Conservation (phyloP, 1,140 invertebrate genomes). For the Plodia interpunctella region DNA sequence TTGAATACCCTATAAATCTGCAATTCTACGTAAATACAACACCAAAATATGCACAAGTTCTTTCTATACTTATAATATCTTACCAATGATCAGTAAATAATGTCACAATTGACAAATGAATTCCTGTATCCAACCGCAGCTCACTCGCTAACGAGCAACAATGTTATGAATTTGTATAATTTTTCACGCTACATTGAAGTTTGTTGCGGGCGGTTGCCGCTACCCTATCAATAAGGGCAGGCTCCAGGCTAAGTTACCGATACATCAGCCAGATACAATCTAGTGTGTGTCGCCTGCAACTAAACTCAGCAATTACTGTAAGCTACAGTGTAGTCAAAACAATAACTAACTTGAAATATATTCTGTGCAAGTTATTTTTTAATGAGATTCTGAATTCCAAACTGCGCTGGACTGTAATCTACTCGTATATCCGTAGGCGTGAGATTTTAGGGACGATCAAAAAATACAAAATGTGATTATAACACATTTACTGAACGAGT, state of each 20-base stretch:
- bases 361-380: background rate
- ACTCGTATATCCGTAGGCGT: too few species aligned
- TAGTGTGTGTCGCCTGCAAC: slow-evolving; percentile 43
- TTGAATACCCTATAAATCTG: too few species aligned
- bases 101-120: background rate
- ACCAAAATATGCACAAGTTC: too few species aligned
- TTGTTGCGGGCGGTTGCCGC: slow-evolving; percentile 25
- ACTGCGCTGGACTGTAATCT: too few species aligned
- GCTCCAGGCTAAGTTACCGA: slow-evolving; percentile 26
- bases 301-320: slow-evolving; percentile 46
- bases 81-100: too few species aligned
- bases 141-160: slow-evolving; percentile 24
- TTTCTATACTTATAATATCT: too few species aligned
- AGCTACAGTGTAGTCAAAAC: slow-evolving; percentile 22
- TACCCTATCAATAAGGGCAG: slow-evolving; percentile 33
- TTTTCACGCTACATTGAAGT: slow-evolving; percentile 13
- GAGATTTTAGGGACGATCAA: too few species aligned
- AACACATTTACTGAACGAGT: too few species aligned
- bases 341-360: slow-evolving; percentile 11
- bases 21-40: too few species aligned
- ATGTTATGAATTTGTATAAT: slow-evolving; percentile 30
- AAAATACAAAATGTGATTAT: too few species aligned
- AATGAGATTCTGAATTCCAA: background rate
- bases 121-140: background rate
- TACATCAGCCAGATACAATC: slow-evolving; percentile 56